Evolutionary conservation across 2,797 vertebrate species (phyloP), one percentile per base, ranked within the genome.

Genomic region (Fistularia commersonii): DNA sequence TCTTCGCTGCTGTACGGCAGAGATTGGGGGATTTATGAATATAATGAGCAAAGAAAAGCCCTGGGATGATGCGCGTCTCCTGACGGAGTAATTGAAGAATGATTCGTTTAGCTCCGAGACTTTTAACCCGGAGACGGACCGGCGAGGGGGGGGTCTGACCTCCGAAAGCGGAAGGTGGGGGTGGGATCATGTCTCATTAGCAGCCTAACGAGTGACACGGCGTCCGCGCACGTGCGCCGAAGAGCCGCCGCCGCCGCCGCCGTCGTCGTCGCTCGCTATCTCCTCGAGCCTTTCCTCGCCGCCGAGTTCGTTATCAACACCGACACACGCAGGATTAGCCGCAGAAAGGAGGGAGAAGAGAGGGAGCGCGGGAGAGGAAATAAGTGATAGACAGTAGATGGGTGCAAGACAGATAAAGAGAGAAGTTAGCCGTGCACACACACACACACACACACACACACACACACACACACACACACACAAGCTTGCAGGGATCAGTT

Each of bases 11-110:
- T 82, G 82, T 72, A 69, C 61, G 66, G 65, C 57, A 45, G 72
- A 87, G 81, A 86, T 85, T 88, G 81, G 70, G 57, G 83, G 82
- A 87, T 86, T 87, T 85, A 79, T 82, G 71, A 82, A 80, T 80
- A 81, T 84, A 84, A 85, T 84, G 74, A 85, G 77, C 47, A 14
- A 54, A 58, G 72, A 58, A 66, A 69, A 81, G 81, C 83, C 84
- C 38, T 45, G 62, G 80, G 79, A 83, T 66, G 82, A 80, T 77
- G 79, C 77, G 70, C 64, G 79, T 77, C 74, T 74, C 59, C 59
- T 63, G 75, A 54, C 66, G 66, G 69, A 83, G 81, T 85, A 80
- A 83, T 82, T 86, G 78, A 82, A 75, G 83, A 85, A 83, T 81
- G 82, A 83, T 86, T 85, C 64, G 82, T 86, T 83, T 86, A 81